Evolutionary conservation across 2,113 vertebrate genomes (phyloP).

Genomic region (Axis porcinus): DNA sequence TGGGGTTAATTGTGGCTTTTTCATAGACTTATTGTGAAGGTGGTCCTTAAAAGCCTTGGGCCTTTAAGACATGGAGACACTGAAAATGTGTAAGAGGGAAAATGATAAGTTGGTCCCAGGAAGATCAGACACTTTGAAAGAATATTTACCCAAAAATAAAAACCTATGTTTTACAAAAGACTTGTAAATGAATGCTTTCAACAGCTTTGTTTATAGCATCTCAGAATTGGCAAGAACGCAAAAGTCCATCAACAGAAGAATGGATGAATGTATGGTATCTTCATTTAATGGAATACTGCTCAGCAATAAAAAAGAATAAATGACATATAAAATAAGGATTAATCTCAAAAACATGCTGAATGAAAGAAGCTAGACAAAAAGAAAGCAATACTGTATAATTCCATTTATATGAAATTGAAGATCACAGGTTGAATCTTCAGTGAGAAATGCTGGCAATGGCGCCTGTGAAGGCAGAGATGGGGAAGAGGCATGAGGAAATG

Average conservation of each 20-base stretch:
- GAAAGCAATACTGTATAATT: background rate
- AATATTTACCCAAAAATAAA: constrained; percentile 1
- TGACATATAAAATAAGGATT: background rate
- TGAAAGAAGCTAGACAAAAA: background rate
- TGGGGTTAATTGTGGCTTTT: background rate
- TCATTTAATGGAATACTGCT: background rate
- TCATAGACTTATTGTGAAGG: background rate
- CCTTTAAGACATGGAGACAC: background rate
- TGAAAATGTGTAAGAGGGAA: background rate
- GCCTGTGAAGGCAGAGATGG: background rate
- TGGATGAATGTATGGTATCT: background rate
- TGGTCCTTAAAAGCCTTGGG: background rate
- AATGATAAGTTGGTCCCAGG: background rate
- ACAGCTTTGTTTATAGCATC: background rate
- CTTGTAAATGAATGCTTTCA: background rate
- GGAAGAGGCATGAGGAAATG: background rate
- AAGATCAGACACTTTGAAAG: background rate
- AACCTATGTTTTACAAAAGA: background rate
- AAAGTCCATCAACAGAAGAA: background rate
- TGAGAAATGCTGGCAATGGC: background rate
- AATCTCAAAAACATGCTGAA: background rate
- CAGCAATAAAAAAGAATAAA: background rate
- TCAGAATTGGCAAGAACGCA: background rate
- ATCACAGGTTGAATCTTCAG: background rate
- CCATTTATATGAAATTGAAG: background rate